Evolutionary conservation across 1,140 invertebrate species (phyloP).

Genomic region (Mesaphorura yosii): DNA sequence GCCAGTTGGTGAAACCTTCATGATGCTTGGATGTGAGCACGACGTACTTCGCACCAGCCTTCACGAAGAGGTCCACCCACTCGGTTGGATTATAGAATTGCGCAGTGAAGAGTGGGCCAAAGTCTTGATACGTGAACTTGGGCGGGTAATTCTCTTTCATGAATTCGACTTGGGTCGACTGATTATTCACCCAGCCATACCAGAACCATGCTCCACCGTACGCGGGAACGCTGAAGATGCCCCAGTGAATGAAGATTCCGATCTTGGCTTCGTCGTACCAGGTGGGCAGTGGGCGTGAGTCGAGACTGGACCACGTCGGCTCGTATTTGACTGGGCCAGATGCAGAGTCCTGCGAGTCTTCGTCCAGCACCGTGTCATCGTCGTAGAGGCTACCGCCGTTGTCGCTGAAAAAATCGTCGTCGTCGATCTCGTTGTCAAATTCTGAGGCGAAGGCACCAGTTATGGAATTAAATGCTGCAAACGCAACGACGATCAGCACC

Average conservation of each 20-base stretch:
- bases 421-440: too few relatives aligned
- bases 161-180: slow-evolving; percentile 8
- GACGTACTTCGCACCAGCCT: slow-evolving; percentile 45
- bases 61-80: slow-evolving; percentile 36
- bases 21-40: slow-evolving; percentile 89
- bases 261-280: background rate
- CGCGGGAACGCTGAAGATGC: background rate
- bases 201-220: background rate
- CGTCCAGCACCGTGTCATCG: too few relatives aligned
- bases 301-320: background rate
- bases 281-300: background rate
- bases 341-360: too few relatives aligned
- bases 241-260: background rate
- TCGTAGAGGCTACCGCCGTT: too few relatives aligned
- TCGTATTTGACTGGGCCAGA: too few relatives aligned
- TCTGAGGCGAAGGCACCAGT: too few relatives aligned
- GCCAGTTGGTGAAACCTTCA: slow-evolving; percentile 81
- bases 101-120: slow-evolving; percentile 36
- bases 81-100: slow-evolving; percentile 36
- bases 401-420: too few relatives aligned
- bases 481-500: too few relatives aligned
- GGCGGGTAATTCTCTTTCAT: slow-evolving; percentile 38
- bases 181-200: background rate
- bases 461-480: too few relatives aligned
- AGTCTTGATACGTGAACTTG: slow-evolving; percentile 39